Evolutionary conservation across 2,113 vertebrate species (phyloP).

Genomic region (Oriolus oriolus): DNA sequence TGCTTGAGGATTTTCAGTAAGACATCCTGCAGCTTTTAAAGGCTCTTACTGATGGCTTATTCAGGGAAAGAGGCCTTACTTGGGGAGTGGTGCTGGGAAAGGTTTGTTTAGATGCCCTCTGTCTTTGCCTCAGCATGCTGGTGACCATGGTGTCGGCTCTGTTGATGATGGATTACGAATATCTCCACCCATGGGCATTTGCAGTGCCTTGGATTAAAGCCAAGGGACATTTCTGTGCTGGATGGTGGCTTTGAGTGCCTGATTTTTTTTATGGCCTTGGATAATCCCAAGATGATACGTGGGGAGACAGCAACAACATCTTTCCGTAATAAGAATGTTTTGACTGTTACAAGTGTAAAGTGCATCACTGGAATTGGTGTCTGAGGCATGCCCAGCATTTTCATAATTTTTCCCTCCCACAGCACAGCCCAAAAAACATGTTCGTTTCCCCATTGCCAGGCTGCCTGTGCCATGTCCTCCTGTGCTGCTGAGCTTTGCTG

Average conservation of each 20-base stretch:
- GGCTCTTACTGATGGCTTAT: not conserved
- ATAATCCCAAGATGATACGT: not conserved
- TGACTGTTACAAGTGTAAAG: not conserved
- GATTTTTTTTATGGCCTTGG: not conserved
- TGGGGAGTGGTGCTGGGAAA: not conserved
- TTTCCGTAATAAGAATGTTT: not conserved
- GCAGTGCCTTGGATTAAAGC: not conserved
- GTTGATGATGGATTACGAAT: not conserved
- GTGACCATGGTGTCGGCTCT: not conserved
- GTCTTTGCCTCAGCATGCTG: not conserved
- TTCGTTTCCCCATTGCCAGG: not conserved
- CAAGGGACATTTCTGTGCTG: not conserved
- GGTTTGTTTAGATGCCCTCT: not conserved
- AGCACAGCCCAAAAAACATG: not conserved
- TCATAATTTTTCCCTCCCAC: not conserved
- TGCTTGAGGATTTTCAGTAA: not conserved
- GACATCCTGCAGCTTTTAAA: not conserved
- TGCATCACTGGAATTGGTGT: not conserved
- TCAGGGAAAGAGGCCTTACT: not conserved
- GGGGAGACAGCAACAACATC: not conserved
- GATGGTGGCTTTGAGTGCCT: not conserved
- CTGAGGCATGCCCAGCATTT: not conserved
- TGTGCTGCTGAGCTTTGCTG: not conserved
- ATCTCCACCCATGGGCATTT: not conserved
- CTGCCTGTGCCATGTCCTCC: rapidly evolving